Evolutionary conservation across 2,888 invertebrate genomes (phyloP).

Genomic region (Eulithis prunata): DNA sequence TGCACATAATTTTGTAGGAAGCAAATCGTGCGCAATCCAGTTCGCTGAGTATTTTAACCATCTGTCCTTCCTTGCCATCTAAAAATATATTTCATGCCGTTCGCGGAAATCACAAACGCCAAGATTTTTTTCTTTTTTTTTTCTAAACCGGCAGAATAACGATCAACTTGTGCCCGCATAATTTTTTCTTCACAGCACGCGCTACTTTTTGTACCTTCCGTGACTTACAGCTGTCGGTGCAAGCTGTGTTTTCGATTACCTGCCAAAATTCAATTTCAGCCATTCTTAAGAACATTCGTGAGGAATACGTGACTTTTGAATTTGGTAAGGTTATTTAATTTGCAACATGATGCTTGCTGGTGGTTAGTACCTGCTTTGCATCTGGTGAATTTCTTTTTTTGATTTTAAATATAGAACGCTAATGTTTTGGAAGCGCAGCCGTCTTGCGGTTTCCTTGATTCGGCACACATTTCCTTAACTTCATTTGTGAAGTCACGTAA

Average conservation of each 20-base stretch:
- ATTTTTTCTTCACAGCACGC: constrained; percentile 76
- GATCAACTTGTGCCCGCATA: constrained; percentile 81
- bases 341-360: constrained; percentile 76
- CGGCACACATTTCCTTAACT: constrained; percentile 50
- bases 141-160: constrained; percentile 58
- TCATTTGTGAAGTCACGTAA: constrained; percentile 38
- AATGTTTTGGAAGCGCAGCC: constrained; percentile 53
- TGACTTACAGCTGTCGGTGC: constrained; percentile 77
- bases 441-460: constrained; percentile 44
- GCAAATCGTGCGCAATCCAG: constrained; percentile 18
- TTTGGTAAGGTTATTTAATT: constrained; percentile 61
- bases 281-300: constrained; percentile 4
- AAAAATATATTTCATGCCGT: constrained; percentile 67
- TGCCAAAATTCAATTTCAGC: constrained; percentile 48
- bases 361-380: constrained; percentile 78
- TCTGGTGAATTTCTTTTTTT: constrained; percentile 74
- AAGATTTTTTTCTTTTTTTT: constrained; percentile 48
- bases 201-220: constrained; percentile 78
- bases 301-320: constrained; percentile 36
- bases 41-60: constrained; percentile 20
- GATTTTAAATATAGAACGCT: constrained; percentile 71
- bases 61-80: constrained; percentile 34
- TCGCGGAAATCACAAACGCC: constrained; percentile 69
- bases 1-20: neutral
- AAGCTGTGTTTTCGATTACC: constrained; percentile 76